Evolutionary conservation across 2,888 invertebrate species (phyloP), one percentile per base, ranked within the genome.

Genomic region (Drymonia ruficornis): DNA sequence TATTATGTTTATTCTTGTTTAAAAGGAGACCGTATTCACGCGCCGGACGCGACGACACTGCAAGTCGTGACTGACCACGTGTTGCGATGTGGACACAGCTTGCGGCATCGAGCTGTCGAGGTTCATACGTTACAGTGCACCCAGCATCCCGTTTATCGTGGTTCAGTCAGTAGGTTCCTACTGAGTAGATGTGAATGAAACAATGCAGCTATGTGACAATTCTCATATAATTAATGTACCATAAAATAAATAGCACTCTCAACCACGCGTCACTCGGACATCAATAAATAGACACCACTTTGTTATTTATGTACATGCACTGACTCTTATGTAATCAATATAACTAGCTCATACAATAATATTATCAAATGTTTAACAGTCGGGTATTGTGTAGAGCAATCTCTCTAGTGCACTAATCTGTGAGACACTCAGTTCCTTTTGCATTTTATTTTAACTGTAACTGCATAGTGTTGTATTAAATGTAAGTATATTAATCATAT

Each of bases 181-280:
- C n/a, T n/a, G n/a, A 23, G 38, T 38, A 16, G 3, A 40, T 1
- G 43, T 19, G 28, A 45, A 28, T 45, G 15, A 45, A 45, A 45
- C 45, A 8, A 43, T 5, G 28, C 28, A 45, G 15, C 3, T n/a
- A 43, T n/a, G 9, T 61, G 53, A 63, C 54, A 53, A 42, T 55
- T 68, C 50, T 68, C 60, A 65, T 81, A 77, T 72, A 72, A 66
- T 74, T 73, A 71, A 61, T 63, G 64, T 81, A 75, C 68, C 76
- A 75, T 83, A 81, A 81, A 83, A 84, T 84, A 85, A 81, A 83
- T 83, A 82, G 70, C 79, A 78, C 75, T 79, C 71, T 80, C 80
- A 75, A 68, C 53, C 81, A 71, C 76, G 60, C 74, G 68, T 66
- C 67, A 40, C 66, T 64, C 75, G 58, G 67, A 71, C 74, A 62